Base-by-base conservation (phyloP, 2,888 invertebrate species). In the Erpobdella octoculata region DNA sequence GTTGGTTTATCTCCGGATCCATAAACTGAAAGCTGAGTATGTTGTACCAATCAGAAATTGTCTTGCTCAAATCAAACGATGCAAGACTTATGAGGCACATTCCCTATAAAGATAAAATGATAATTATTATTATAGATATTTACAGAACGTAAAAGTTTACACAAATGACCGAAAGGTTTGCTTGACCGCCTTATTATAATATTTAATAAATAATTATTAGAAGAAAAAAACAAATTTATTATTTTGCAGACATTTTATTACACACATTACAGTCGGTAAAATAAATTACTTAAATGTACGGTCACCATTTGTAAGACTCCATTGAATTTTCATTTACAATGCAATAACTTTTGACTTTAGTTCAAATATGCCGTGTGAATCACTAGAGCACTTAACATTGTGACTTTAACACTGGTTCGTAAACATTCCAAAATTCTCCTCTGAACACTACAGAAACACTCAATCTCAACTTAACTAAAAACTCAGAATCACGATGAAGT, bases 61-160 rank as follows among this genome's bases (percentile, higher is more conserved):
- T 89, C 8, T 86, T 86, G 76, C 91, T 91, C 0, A 91, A 89
- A 80, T 91, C 91, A 83, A 93, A 95, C 84, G 95, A 94, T 64
- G 95, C 95, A 79, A 96, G 85, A 82, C 93, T 94, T 75, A 95
- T 92, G 88, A 95, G 94, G 70, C 92, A 90, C 80, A 92, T 92
- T 78, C 95, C 95, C 93, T 94, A 84, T 8, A 21, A 53, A 53
- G 28, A 9, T 9, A 41, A 6, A 25, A 68, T 25, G 9, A 15
- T 25, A n/a, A n/a, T n/a, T n/a, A n/a, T n/a, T n/a, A n/a, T n/a
- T n/a, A 41, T 41, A 41, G 9, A 53, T 6, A 6, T 53, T 53
- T 53, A 8, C 8, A 53, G 12, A 6, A 25, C 28, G 21, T 25
- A 53, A n/a, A 53, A 25, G 53, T 53, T 41, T 12, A 41, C 9